phyloP scores from a whole-genome alignment of 2,888 invertebrate genomes.

The Sinhomidia bicolor region DNA sequence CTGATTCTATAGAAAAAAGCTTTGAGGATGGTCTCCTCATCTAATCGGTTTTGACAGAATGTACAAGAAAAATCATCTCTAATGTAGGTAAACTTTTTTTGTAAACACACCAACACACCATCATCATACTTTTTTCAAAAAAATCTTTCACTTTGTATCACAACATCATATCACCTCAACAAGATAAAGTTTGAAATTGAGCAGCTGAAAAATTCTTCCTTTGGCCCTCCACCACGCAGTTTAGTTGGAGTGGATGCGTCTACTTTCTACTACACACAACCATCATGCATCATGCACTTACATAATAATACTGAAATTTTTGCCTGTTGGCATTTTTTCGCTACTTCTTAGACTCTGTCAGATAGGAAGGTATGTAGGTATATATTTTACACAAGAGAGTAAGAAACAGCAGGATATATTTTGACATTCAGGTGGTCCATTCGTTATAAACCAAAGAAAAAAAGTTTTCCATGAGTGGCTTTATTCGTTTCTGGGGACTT shows the following conservation, averaged over 20 bases:
- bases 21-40: constrained; percentile 54
- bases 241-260: background rate
- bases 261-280: background rate
- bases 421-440: constrained; percentile 63
- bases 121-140: constrained; percentile 19
- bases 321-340: constrained; percentile 64
- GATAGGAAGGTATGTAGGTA: background rate
- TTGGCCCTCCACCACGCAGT: background rate
- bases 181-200: background rate
- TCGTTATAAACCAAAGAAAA: constrained; percentile 17
- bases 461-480: constrained; percentile 17
- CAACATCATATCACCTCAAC: background rate
- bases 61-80: constrained; percentile 43
- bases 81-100: constrained; percentile 42
- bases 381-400: constrained; percentile 20
- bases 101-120: background rate
- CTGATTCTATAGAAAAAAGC: background rate
- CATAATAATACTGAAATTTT: background rate
- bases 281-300: no score
- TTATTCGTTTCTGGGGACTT: constrained; percentile 14
- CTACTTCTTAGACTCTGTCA: constrained; percentile 8
- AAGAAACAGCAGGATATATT: constrained; percentile 59
- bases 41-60: constrained; percentile 65
- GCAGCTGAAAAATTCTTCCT: background rate
- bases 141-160: constrained; percentile 44